Evolutionary conservation across 2,797 vertebrate species (phyloP), one percentile per base, ranked within the genome.

Genomic region (Distichodus sexfasciatus): DNA sequence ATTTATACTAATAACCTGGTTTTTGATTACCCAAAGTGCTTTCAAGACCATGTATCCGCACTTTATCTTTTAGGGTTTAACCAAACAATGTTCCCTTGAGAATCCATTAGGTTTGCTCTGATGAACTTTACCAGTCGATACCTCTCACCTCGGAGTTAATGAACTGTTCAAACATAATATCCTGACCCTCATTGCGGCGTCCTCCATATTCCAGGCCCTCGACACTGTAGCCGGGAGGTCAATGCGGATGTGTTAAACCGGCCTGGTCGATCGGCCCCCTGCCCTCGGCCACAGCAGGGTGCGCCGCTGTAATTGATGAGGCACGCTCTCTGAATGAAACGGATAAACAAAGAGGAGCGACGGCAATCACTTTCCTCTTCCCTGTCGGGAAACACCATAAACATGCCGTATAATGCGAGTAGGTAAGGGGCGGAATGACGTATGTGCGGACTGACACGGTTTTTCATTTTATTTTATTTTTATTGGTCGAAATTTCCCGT

Each of bases 321-420:
- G 14, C 14, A 11, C 23, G 41, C 47, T 50, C 19, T 14, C 31
- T 46, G 43, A 55, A 55, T 61, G 61, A 63, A 58, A 55, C n/a
- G 38, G 24, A 50, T 61, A 70, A 71, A 58, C 67, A 71, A 72
- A 65, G 38, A 58, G n/a, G 19, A 68, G 26, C 54, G 36, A 75
- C 62, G 36, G 33, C 10, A n/a, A 33, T 55, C 62, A 67, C 36
- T 47, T 69, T 63, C 44, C 55, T 76, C 36, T 64, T 63, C 53
- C 35, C 19, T 41, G 24, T 58, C 28, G 23, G 26, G 26, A 62
- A 46, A 35, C 36, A 26, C 26, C 4, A 26, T 58, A 59, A 46
- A 61, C 19, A 24, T 10, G 6, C 17, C 24, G 31, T 24, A 69
- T 69, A 51, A 69, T 54, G 3, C 24, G 8, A 2, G 21, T 9